These are phyloP conservation scores for Engystomops pustulosus DNA, from an alignment of 2,113 vertebrate species.

Conservation along the genomic window DNA sequence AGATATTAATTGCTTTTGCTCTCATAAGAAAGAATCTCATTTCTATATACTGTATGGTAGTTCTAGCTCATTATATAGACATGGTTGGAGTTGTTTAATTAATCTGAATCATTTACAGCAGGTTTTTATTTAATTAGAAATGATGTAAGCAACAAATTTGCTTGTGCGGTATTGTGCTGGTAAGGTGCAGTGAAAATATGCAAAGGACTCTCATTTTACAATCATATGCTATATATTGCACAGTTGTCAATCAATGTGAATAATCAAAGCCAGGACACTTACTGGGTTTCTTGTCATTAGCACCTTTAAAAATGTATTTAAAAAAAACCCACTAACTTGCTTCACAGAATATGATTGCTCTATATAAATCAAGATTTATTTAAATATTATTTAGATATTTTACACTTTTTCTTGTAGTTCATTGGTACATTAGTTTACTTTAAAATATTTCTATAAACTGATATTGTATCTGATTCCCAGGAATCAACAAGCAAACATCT, in stretches of 20 bases:
- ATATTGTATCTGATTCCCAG: neutral
- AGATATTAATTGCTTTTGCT: constrained; percentile 42
- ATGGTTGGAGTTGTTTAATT: neutral
- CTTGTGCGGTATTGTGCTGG: neutral
- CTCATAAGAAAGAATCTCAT: constrained; percentile 31
- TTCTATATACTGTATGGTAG: constrained; percentile 21
- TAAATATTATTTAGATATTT: no score
- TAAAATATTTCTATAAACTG: neutral
- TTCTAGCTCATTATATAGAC: neutral
- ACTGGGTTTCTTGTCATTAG: no score
- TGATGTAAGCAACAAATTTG: neutral
- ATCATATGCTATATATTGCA: neutral
- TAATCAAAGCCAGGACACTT: no score
- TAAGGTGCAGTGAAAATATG: neutral
- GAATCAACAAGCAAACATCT: neutral
- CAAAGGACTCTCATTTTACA: neutral
- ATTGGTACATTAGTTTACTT: no score
- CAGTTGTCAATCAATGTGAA: neutral
- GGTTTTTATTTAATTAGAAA: neutral
- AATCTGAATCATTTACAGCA: neutral
- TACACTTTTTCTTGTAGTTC: no score
- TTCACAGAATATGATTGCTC: no score
- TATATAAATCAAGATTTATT: no score
- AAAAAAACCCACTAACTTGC: no score
- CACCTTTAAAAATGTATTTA: no score